Evolutionary conservation across 2,888 invertebrate species (phyloP).

Genomic region (Merodon equestris): DNA sequence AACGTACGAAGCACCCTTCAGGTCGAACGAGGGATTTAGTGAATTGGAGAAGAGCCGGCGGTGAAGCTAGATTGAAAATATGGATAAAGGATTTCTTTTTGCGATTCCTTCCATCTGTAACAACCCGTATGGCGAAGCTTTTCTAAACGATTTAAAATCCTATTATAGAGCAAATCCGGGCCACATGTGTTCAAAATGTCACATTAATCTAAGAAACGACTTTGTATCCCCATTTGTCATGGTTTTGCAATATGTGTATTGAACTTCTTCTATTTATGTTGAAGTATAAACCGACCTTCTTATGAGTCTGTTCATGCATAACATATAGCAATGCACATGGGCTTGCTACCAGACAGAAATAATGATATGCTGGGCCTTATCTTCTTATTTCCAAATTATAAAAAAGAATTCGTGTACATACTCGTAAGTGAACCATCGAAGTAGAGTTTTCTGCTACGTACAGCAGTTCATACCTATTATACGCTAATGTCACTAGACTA

Average conservation of each 20-base stretch:
- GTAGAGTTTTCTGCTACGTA: too few species aligned
- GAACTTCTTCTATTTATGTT: conserved; percentile 26
- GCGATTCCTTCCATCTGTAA: conserved; percentile 43
- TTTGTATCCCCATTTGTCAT: conserved; percentile 67
- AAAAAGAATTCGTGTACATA: too few species aligned
- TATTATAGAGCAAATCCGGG: conserved; percentile 63
- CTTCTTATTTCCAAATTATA: too few species aligned
- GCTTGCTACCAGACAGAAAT: too few species aligned
- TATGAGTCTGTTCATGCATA: too few species aligned
- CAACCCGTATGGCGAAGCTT: conserved; percentile 41
- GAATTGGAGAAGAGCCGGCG: conserved; percentile 22
- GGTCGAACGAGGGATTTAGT: conserved; percentile 43
- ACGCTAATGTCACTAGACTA: too few species aligned
- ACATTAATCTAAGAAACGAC: conserved; percentile 68
- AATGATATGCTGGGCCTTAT: too few species aligned
- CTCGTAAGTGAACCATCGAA: too few species aligned
- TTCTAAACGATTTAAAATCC: conserved; percentile 66
- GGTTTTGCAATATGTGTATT: conserved; percentile 62
- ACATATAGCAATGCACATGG: too few species aligned
- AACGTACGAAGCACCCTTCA: conserved; percentile 35
- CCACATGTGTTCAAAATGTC: conserved; percentile 66
- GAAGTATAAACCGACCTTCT: too few species aligned
- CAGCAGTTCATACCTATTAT: too few species aligned
- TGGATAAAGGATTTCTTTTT: conserved; percentile 55
- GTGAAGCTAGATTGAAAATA: conserved; percentile 55